Conservation (phyloP, 1,140 invertebrate species). For the Leucophenga varia region DNA sequence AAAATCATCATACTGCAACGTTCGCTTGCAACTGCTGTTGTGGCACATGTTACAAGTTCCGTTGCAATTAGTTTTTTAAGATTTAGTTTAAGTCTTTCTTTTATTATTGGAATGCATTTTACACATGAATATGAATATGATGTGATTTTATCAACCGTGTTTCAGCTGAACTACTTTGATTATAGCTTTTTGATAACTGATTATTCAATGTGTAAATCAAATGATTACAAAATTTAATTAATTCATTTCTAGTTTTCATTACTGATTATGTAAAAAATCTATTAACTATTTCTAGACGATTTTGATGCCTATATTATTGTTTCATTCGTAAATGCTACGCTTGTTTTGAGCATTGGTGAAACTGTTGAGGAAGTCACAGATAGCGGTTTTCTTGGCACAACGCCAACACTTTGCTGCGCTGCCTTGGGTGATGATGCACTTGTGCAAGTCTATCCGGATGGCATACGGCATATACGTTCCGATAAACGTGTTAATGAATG, state of each 20-base stretch:
- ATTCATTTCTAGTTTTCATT: constrained; percentile 14
- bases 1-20: constrained; percentile 2
- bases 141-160: constrained; percentile 55
- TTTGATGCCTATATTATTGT: constrained; percentile 99
- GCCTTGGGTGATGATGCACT: constrained; percentile 96
- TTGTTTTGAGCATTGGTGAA: constrained; percentile 98
- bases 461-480: constrained; percentile 96
- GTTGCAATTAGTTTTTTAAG: too few relatives aligned
- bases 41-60: too few relatives aligned
- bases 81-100: too few relatives aligned
- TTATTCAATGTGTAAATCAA: constrained; percentile 32
- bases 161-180: constrained; percentile 57
- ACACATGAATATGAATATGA: too few relatives aligned
- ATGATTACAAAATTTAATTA: too few relatives aligned
- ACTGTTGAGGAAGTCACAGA: constrained; percentile 99
- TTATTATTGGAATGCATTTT: too few relatives aligned
- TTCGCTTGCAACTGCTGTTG: too few relatives aligned
- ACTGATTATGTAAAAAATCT: constrained; percentile 19
- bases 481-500: constrained; percentile 99
- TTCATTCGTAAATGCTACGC: constrained; percentile 98
- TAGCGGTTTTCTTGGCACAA: constrained; percentile 98
- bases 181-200: constrained; percentile 48
- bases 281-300: constrained; percentile 75
- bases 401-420: constrained; percentile 94
- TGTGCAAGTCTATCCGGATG: constrained; percentile 98